Evolutionary conservation across 2,888 invertebrate genomes (phyloP).

Genomic region (Drosophila merina): DNA sequence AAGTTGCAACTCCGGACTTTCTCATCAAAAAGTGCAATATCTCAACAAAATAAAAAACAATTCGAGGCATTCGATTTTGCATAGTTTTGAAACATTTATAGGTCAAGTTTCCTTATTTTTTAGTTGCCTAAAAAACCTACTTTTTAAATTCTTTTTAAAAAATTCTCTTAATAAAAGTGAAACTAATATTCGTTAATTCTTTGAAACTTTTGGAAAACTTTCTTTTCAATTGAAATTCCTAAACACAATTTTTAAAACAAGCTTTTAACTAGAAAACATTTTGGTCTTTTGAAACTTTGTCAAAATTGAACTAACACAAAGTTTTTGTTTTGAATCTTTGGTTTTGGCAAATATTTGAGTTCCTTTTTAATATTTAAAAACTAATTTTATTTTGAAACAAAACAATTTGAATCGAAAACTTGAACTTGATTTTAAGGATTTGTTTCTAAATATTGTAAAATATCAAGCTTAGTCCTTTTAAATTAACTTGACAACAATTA

Average conservation of each 20-base stretch:
- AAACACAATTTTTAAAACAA: no score
- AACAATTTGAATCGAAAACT: background rate
- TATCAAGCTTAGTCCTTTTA: background rate
- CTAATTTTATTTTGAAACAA: no score
- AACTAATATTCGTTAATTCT: no score
- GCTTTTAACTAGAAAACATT: no score
- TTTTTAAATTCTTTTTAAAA: no score
- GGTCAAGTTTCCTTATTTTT: background rate
- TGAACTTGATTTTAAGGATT: background rate
- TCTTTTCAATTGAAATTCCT: no score
- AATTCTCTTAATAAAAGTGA: no score
- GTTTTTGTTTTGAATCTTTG: slow-evolving; percentile 2
- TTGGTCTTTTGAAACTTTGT: no score
- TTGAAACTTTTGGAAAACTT: no score
- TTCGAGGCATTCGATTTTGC: background rate
- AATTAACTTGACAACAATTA: background rate
- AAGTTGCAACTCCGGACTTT: slow-evolving; percentile 30
- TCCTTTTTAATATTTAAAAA: no score
- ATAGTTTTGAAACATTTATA: slow-evolving; percentile 1
- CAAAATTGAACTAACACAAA: background rate
- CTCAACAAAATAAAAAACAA: background rate
- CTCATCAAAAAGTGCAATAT: background rate
- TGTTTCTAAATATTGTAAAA: no score
- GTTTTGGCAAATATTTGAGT: background rate
- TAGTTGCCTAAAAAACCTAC: no score